Evolutionary conservation across 2,797 vertebrate species (phyloP).

Genomic region (Coranthus polyacanthus): DNA sequence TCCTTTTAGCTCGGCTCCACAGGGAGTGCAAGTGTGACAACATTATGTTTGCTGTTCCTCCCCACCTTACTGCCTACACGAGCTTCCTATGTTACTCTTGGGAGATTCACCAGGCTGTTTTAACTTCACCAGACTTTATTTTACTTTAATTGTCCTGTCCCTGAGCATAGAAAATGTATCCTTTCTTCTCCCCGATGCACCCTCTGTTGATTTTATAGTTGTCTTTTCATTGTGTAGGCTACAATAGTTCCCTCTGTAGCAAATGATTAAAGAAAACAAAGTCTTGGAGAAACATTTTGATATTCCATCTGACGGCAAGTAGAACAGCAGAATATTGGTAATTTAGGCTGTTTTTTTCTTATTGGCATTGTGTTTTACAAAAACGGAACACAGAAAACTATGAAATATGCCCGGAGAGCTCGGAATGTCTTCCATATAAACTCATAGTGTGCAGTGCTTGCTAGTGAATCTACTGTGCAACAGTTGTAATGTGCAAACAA

Average conservation of each 20-base stretch:
- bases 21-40: slow-evolving; percentile 77
- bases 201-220: slow-evolving; percentile 70
- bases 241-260: slow-evolving; percentile 45
- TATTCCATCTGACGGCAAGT: slow-evolving; percentile 36
- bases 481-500: slow-evolving; percentile 28
- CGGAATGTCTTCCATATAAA: slow-evolving; percentile 15
- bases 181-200: slow-evolving; percentile 69
- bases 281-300: slow-evolving; percentile 47
- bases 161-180: slow-evolving; percentile 64
- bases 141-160: slow-evolving; percentile 83
- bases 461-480: background rate
- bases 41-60: slow-evolving; percentile 76
- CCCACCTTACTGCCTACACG: slow-evolving; percentile 73
- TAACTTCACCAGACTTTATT: slow-evolving; percentile 80
- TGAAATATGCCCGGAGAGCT: slow-evolving; percentile 18
- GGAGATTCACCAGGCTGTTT: slow-evolving; percentile 73
- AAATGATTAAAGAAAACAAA: slow-evolving; percentile 63
- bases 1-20: slow-evolving; percentile 68
- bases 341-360: slow-evolving; percentile 32
- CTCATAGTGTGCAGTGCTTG: background rate
- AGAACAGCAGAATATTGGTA: slow-evolving; percentile 29
- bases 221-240: slow-evolving; percentile 36
- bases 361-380: slow-evolving; percentile 5
- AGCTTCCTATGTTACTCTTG: slow-evolving; percentile 72
- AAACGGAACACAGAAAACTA: slow-evolving; percentile 7